Evolutionary conservation across 64 coral and sea anemone species (phyloP).

Genomic region (Montipora efflorescens): DNA sequence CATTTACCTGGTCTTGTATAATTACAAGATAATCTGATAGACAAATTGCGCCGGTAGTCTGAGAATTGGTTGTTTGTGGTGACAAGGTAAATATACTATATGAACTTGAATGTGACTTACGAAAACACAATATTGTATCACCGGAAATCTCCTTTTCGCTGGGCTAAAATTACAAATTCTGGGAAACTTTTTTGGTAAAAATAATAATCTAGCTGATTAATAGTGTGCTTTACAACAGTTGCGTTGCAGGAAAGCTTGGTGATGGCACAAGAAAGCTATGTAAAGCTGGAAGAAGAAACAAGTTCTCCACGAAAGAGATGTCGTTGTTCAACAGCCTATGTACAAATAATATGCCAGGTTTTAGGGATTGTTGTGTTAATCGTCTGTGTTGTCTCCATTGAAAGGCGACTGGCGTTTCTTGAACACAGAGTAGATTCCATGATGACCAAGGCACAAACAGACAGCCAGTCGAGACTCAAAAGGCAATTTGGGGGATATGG

Average conservation of each 20-base stretch:
- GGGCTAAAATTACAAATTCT: not conserved
- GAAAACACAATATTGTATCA: not conserved
- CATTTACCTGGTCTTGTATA: too few species aligned
- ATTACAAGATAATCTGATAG: too few species aligned
- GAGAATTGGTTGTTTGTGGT: not conserved
- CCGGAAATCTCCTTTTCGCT: not conserved
- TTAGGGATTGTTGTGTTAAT: not conserved
- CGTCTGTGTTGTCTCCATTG: conserved; percentile 4
- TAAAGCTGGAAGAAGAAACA: not conserved
- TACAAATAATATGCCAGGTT: not conserved
- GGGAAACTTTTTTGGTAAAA: not conserved
- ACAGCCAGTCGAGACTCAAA: not conserved
- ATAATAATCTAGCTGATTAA: not conserved
- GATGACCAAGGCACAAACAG: not conserved
- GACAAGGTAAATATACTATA: not conserved
- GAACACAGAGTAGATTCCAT: not conserved
- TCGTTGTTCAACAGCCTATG: not conserved
- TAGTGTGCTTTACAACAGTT: not conserved
- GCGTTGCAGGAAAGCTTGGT: not conserved
- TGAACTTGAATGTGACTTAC: not conserved
- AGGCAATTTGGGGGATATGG: not conserved
- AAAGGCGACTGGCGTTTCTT: not conserved
- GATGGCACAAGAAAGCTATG: not conserved
- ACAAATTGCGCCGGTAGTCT: not conserved
- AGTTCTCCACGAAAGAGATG: not conserved